These are phyloP conservation scores for Puffinus mauretanicus DNA, from an alignment of 2,113 vertebrate genomes.

Conservation along the genomic window DNA sequence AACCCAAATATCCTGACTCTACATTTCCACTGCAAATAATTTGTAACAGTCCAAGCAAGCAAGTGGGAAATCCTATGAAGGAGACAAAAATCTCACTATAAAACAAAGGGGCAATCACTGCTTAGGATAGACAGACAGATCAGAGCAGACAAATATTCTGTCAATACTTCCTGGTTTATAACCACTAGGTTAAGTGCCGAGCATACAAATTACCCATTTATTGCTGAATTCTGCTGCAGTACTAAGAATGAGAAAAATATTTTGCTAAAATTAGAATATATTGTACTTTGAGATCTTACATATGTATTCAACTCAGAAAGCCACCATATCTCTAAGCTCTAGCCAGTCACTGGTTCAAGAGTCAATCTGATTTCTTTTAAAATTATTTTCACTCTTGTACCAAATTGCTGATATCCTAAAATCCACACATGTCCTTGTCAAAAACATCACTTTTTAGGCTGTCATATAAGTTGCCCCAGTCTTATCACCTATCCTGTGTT, in stretches of 20 bases:
- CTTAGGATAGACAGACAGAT: neutral
- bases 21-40: neutral
- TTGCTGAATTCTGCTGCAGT: neutral
- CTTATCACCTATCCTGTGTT: neutral
- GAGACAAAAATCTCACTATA: neutral
- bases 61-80: neutral
- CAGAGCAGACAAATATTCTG: neutral
- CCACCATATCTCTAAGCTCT: neutral
- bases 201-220: neutral
- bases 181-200: neutral
- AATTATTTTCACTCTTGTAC: neutral
- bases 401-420: neutral
- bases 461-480: neutral
- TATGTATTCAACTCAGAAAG: neutral
- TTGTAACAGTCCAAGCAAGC: neutral
- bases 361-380: neutral
- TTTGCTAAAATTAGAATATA: neutral
- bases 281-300: neutral
- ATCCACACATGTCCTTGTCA: neutral
- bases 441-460: neutral
- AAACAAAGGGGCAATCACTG: neutral
- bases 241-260: neutral
- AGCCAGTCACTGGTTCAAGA: neutral
- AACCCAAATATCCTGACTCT: neutral
- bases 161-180: neutral